phyloP scores from a whole-genome alignment of 2,113 vertebrate genomes.

The Mormyrus lacerda region DNA sequence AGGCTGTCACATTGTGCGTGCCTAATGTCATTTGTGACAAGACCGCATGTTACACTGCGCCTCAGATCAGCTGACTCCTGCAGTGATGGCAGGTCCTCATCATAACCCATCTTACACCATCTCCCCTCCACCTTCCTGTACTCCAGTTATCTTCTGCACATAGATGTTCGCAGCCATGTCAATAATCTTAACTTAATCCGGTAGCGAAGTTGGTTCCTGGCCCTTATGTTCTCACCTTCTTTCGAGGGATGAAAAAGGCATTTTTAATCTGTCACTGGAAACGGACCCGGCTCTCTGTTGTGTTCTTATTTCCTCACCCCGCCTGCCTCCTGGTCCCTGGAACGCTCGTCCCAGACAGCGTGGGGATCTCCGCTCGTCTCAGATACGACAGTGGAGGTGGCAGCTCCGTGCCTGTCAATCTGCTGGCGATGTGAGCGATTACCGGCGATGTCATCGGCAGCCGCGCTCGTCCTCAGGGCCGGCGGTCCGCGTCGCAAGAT shows the following conservation, averaged over 20 bases:
- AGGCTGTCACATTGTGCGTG: background rate
- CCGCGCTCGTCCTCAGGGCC: slow-evolving; percentile 31
- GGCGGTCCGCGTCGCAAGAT: slow-evolving; percentile 16
- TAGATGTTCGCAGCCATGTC: background rate
- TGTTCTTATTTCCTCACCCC: slow-evolving; percentile 46
- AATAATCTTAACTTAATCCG: background rate
- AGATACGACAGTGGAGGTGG: slow-evolving; percentile 50
- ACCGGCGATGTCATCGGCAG: slow-evolving; percentile 52
- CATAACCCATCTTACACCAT: background rate
- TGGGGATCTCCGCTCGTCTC: slow-evolving; percentile 47
- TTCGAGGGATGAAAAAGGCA: background rate
- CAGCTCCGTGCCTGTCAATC: slow-evolving; percentile 16
- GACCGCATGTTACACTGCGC: background rate
- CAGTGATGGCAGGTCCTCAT: background rate
- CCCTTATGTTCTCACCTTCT: background rate
- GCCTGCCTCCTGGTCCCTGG: background rate
- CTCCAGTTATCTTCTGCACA: background rate
- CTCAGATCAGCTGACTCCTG: background rate
- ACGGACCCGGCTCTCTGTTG: slow-evolving; percentile 42
- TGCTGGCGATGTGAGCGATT: slow-evolving; percentile 43
- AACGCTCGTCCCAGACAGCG: slow-evolving; percentile 26
- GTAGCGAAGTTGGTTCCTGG: background rate
- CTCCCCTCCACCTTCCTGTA: background rate
- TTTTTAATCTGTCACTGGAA: slow-evolving; percentile 35
- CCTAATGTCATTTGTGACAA: background rate